Conservation (phyloP, 2,888 invertebrate genomes). For the Nomada flava region DNA sequence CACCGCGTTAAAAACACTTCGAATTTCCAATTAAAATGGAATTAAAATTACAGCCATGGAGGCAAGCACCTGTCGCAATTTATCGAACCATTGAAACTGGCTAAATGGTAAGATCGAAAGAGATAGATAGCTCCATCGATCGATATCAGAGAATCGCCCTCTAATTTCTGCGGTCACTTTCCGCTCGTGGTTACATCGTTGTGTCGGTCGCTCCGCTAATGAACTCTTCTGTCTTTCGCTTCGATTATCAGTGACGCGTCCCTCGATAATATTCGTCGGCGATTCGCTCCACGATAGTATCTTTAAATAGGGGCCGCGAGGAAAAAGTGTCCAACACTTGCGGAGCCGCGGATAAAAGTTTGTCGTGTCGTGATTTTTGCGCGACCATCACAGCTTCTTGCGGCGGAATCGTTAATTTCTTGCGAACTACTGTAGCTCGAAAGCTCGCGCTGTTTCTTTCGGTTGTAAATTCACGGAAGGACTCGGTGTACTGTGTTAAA, state of each 20-base stretch:
- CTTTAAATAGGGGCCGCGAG: slow-evolving; percentile 64
- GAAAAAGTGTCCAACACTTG: slow-evolving; percentile 33
- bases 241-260: slow-evolving; percentile 58
- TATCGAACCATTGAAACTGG: background rate
- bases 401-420: slow-evolving; percentile 16
- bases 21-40: background rate
- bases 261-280: slow-evolving; percentile 59
- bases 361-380: slow-evolving; percentile 13
- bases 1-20: background rate
- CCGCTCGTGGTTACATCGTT: slow-evolving; percentile 50
- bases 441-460: slow-evolving; percentile 2
- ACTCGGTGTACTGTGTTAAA: background rate
- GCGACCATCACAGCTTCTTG: background rate
- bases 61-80: background rate
- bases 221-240: slow-evolving; percentile 61
- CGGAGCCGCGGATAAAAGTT: slow-evolving; percentile 10
- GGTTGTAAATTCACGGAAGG: background rate
- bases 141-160: slow-evolving; percentile 45
- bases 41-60: background rate
- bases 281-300: slow-evolving; percentile 66
- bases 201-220: slow-evolving; percentile 58
- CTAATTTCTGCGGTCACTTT: slow-evolving; percentile 62
- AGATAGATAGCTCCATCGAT: slow-evolving; percentile 33
- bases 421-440: background rate
- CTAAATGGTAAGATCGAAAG: background rate